Evolutionary conservation across 2,113 vertebrate genomes (phyloP).

Genomic region (Amblyornis subalaris): DNA sequence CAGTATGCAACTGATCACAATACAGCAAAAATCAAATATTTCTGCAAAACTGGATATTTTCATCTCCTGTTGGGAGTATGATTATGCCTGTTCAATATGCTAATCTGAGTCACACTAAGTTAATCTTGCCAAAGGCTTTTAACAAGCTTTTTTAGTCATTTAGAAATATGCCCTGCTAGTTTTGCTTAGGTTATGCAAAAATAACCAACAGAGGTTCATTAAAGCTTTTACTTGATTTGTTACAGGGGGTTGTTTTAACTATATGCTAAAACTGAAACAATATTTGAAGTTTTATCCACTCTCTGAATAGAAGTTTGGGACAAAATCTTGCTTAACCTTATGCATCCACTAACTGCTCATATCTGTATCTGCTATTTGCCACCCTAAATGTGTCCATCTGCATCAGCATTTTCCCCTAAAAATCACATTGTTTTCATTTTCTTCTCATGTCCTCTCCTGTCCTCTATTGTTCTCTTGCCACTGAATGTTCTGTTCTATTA

Average conservation of each 20-base stretch:
- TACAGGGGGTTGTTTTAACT: fast-evolving
- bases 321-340: background rate
- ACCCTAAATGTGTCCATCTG: background rate
- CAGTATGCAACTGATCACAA: background rate
- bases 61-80: background rate
- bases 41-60: background rate
- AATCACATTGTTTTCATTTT: background rate
- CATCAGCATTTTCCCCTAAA: background rate
- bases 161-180: background rate
- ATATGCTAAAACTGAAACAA: background rate
- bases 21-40: background rate
- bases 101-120: background rate
- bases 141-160: background rate
- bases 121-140: background rate
- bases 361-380: background rate
- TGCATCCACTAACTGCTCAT: background rate
- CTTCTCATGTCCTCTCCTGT: background rate
- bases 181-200: background rate
- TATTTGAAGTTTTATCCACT: background rate
- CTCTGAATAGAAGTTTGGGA: background rate
- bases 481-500: background rate
- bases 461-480: background rate
- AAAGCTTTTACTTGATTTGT: background rate
- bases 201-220: background rate
- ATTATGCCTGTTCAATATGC: background rate